Conservation (phyloP, 2,113 vertebrate species). For the Loxodonta africana region DNA sequence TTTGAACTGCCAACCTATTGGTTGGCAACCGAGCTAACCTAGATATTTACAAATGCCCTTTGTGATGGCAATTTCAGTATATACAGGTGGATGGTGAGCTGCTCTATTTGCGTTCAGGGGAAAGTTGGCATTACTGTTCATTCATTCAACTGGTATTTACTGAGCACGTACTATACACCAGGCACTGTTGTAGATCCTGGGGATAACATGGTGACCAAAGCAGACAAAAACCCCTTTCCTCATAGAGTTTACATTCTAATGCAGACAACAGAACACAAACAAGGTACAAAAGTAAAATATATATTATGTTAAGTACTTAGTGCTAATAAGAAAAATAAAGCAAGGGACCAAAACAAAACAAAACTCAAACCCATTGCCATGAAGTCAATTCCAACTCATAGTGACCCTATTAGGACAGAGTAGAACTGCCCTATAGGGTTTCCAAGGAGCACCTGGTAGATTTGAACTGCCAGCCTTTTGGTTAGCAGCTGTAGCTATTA, state of each 20-base stretch:
- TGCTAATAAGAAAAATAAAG: slow-evolving; percentile 19
- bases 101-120: not conserved
- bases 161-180: not conserved
- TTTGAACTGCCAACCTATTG: too few species aligned
- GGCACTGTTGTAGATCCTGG: not conserved
- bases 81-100: not conserved
- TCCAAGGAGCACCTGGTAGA: too few species aligned
- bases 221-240: not conserved
- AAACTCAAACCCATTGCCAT: too few species aligned
- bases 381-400: too few species aligned
- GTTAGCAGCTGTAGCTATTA: too few species aligned
- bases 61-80: not conserved
- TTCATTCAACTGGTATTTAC: not conserved
- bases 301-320: not conserved
- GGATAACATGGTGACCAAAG: slow-evolving; percentile 1
- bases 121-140: not conserved
- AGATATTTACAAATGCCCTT: slow-evolving; percentile 12
- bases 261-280: not conserved
- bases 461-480: too few species aligned
- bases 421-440: too few species aligned
- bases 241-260: not conserved
- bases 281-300: not conserved
- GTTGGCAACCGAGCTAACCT: not conserved
- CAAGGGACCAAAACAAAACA: not conserved
- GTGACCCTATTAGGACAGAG: too few species aligned